A percentile compares a stretch with the other conserved stretches of the same genome.
These are phyloP conservation scores for Scaptomyza flava DNA, from an alignment of 2,888 invertebrate genomes.

Conservation along the genomic window DNA sequence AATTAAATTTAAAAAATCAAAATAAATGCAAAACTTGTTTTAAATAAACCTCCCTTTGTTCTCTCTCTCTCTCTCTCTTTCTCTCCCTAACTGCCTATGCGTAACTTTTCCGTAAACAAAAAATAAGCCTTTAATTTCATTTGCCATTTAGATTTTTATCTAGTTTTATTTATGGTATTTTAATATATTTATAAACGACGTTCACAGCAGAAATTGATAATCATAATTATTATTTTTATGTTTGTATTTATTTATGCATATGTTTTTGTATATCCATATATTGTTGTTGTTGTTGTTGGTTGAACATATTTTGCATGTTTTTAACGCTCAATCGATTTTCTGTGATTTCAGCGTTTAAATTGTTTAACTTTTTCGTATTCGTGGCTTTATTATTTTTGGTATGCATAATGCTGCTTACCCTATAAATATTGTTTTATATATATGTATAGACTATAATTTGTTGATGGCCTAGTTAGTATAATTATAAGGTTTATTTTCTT, in stretches of 20 bases:
- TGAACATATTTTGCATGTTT: conserved; percentile 31
- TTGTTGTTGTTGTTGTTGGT: conserved; percentile 1
- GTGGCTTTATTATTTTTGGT: background rate
- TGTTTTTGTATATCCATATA: conserved; percentile 12
- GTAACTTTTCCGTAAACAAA: background rate
- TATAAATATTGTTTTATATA: conserved; percentile 22
- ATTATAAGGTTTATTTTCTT: conserved; percentile 44
- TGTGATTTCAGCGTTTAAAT: too few species aligned
- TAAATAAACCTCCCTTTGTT: background rate
- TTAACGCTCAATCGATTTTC: conserved; percentile 43
- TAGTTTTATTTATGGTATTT: conserved; percentile 42
- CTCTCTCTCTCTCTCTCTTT: background rate
- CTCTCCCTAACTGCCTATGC: too few species aligned
- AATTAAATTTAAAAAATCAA: too few species aligned
- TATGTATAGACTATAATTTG: conserved; percentile 58
- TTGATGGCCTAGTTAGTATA: conserved; percentile 69
- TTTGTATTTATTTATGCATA: conserved; percentile 12
- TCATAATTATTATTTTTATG: conserved; percentile 22
- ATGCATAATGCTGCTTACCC: conserved; percentile 13
- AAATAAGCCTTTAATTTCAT: conserved; percentile 17
- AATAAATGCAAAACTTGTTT: too few species aligned
- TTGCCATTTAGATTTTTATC: conserved; percentile 34
- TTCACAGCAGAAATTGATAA: conserved; percentile 62
- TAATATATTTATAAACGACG: conserved; percentile 24
- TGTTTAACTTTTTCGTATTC: conserved; percentile 1